Percentiles rank a stretch among this genome's conserved stretches.
phyloP scores from a whole-genome alignment of 2,888 invertebrate genomes.

The Trachelus tabidus region DNA sequence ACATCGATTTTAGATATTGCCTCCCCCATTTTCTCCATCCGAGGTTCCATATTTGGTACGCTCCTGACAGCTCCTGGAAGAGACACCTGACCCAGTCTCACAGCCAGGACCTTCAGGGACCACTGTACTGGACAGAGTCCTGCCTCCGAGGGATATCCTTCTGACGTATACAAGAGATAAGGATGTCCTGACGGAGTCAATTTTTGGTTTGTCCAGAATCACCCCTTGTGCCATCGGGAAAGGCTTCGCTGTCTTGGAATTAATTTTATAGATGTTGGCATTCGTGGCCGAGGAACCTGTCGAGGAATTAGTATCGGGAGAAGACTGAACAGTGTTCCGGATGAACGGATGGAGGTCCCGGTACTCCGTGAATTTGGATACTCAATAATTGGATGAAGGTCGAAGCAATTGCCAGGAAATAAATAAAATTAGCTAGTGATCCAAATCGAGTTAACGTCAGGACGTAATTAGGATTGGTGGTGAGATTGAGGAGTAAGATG shows the following conservation, averaged over 20 bases:
- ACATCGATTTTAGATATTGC: background rate
- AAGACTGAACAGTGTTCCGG: background rate
- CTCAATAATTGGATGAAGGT: background rate
- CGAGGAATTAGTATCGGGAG: background rate
- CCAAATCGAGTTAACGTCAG: slow-evolving; percentile 32
- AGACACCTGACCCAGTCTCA: background rate
- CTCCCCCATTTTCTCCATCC: background rate
- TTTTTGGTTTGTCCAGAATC: background rate
- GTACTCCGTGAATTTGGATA: background rate
- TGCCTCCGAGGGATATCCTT: background rate
- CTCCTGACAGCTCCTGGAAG: background rate
- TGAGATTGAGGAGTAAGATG: background rate
- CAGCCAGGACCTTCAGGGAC: background rate
- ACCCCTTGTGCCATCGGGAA: background rate
- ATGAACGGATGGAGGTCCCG: background rate
- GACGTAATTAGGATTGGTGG: slow-evolving; percentile 30
- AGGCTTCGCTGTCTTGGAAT: background rate
- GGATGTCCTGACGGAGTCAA: background rate
- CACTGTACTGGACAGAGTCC: background rate
- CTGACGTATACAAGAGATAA: background rate
- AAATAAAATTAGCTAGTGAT: slow-evolving; percentile 33
- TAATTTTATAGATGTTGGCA: background rate
- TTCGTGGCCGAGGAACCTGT: background rate
- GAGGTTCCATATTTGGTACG: background rate
- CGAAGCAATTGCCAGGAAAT: background rate